These are phyloP conservation scores for Drosophila pandora DNA, from an alignment of 1,140 invertebrate species.

Conservation along the genomic window DNA sequence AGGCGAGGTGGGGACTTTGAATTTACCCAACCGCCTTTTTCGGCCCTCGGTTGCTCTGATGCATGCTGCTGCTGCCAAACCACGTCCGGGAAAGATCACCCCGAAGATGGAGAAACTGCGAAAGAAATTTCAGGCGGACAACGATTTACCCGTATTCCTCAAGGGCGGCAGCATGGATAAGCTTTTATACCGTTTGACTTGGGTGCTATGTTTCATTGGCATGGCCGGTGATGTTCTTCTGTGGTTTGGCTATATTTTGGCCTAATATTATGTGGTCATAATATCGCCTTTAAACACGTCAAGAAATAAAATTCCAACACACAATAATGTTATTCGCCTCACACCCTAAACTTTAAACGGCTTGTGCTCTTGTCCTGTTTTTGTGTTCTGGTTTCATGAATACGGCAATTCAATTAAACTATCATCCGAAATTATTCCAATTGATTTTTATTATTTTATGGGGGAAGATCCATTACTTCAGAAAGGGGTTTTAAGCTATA, in stretches of 20 bases:
- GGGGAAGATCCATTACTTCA: too few species aligned
- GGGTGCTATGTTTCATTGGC: conserved; percentile 83
- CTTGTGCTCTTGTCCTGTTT: neutral
- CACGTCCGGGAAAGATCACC: conserved; percentile 35
- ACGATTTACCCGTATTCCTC: conserved; percentile 86
- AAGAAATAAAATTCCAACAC: neutral
- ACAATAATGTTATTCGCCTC: neutral
- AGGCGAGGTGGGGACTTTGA: conserved; percentile 2
- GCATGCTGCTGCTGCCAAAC: conserved; percentile 4
- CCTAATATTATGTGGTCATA: neutral
- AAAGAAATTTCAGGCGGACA: conserved; percentile 84
- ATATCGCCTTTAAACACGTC: neutral
- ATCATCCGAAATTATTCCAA: neutral
- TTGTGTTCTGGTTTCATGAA: neutral
- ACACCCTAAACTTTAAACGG: neutral
- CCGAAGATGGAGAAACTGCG: conserved; percentile 79
- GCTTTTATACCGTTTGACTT: conserved; percentile 85
- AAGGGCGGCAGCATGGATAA: conserved; percentile 86
- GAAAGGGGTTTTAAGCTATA: too few species aligned
- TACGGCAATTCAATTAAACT: conserved; percentile 2
- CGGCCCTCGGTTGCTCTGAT: conserved; percentile 10
- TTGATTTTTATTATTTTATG: too few species aligned
- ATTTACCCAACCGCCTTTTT: neutral
- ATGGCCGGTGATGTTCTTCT: conserved; percentile 53
- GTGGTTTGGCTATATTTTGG: conserved; percentile 50